phyloP scores from a whole-genome alignment of 2,113 vertebrate genomes.

The Sylvietta virens region DNA sequence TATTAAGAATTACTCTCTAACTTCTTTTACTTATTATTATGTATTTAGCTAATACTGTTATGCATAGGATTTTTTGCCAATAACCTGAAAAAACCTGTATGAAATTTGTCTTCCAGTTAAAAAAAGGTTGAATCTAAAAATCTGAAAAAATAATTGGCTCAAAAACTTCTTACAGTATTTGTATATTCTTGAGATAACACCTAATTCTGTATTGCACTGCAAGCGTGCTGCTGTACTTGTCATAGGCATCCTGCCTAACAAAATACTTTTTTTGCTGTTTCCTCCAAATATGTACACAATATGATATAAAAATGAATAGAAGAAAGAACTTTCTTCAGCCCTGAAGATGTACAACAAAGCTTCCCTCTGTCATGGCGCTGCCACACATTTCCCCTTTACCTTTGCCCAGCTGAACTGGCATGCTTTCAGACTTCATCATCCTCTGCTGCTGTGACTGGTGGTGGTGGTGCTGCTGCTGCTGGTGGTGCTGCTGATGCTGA shows the following conservation, averaged over 20 bases:
- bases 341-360: accelerated
- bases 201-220: not conserved
- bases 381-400: constrained; percentile 65
- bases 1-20: not conserved
- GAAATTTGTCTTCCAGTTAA: not conserved
- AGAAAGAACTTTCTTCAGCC: not conserved
- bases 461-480: constrained; percentile 9
- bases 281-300: not conserved
- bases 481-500: constrained; percentile 57
- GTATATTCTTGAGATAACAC: not conserved
- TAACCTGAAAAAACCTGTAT: not conserved
- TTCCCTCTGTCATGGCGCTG: accelerated
- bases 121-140: not conserved
- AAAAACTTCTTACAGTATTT: not conserved
- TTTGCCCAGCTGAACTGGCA: constrained; percentile 95
- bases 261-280: not conserved
- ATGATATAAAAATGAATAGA: not conserved
- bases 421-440: constrained; percentile 96
- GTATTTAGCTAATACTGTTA: not conserved
- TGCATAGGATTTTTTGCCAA: not conserved
- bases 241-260: not conserved
- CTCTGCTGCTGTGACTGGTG: constrained; percentile 73
- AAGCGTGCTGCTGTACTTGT: not conserved
- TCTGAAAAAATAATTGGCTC: not conserved
- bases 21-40: not conserved